Percentiles rank a stretch among this genome's conserved stretches.
Conservation (phyloP, 2,797 vertebrate genomes). For the Melanotaenia maccullochi region DNA sequence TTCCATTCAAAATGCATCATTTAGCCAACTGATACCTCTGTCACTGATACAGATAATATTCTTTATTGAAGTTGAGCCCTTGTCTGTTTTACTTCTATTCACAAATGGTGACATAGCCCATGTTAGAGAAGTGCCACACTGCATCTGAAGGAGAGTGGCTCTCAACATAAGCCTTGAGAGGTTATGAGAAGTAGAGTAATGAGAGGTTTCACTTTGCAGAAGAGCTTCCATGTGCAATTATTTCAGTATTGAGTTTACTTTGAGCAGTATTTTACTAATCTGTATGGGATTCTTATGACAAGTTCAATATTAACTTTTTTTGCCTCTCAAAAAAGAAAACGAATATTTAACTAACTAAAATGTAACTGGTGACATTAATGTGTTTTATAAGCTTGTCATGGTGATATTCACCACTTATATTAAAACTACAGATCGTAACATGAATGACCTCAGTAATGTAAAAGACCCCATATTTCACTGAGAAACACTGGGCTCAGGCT, state of each 20-base stretch:
- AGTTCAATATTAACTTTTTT: no score
- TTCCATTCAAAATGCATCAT: slow-evolving; percentile 53
- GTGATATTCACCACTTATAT: neutral
- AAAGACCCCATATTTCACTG: no score
- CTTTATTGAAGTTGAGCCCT: slow-evolving; percentile 36
- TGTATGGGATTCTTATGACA: neutral
- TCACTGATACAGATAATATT: slow-evolving; percentile 44
- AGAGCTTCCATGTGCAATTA: slow-evolving; percentile 11
- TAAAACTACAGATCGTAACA: neutral
- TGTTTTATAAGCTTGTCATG: neutral
- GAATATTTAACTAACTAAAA: neutral
- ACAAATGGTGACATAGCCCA: slow-evolving; percentile 29
- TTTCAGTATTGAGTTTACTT: neutral
- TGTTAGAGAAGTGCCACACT: slow-evolving; percentile 27
- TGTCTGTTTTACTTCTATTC: slow-evolving; percentile 44
- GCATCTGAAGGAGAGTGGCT: slow-evolving; percentile 28
- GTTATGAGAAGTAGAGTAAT: slow-evolving; percentile 19
- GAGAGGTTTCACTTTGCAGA: slow-evolving; percentile 14
- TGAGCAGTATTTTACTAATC: neutral
- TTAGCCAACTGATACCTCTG: slow-evolving; percentile 55
- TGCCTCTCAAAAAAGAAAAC: neutral
- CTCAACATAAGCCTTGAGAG: slow-evolving; percentile 31
- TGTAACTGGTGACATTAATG: neutral
- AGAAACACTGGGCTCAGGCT: no score
- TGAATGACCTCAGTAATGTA: neutral